These are phyloP conservation scores for Gymnorhina tibicen DNA, from an alignment of 2,113 vertebrate species.

Conservation along the genomic window DNA sequence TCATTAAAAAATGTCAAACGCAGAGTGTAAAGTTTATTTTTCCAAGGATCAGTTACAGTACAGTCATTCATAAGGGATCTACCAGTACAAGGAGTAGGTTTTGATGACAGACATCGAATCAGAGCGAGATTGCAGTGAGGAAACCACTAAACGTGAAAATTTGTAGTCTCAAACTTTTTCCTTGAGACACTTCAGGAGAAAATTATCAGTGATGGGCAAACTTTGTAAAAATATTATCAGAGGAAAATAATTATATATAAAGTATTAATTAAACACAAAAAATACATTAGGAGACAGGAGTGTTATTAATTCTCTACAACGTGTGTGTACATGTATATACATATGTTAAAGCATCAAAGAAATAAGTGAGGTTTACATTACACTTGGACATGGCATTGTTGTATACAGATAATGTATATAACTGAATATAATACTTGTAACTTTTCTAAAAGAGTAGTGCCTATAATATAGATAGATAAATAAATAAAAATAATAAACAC, in stretches of 20 bases:
- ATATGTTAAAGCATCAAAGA: not conserved
- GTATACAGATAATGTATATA: not conserved
- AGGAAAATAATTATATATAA: not conserved
- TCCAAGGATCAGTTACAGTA: not conserved
- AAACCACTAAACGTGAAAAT: not conserved
- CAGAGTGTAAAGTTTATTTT: not conserved
- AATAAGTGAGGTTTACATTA: fast-evolving
- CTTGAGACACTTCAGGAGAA: not conserved
- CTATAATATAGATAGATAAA: not conserved
- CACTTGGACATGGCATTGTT: not conserved
- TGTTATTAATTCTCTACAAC: not conserved
- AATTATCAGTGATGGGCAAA: not conserved
- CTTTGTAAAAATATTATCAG: not conserved
- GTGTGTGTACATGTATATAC: not conserved
- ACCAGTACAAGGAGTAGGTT: not conserved
- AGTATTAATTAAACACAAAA: not conserved
- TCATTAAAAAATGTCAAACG: not conserved
- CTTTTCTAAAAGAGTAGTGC: not conserved
- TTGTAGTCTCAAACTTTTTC: not conserved
- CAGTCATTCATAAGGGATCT: not conserved
- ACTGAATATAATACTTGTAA: not conserved
- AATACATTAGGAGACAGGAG: not conserved
- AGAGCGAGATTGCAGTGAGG: not conserved
- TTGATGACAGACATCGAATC: not conserved
- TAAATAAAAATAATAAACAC: not conserved